A percentile compares a stretch with the other conserved stretches of the same genome.
These are phyloP conservation scores for Cyprinodon tularosa DNA, from an alignment of 2,113 vertebrate species.

Conservation along the genomic window DNA sequence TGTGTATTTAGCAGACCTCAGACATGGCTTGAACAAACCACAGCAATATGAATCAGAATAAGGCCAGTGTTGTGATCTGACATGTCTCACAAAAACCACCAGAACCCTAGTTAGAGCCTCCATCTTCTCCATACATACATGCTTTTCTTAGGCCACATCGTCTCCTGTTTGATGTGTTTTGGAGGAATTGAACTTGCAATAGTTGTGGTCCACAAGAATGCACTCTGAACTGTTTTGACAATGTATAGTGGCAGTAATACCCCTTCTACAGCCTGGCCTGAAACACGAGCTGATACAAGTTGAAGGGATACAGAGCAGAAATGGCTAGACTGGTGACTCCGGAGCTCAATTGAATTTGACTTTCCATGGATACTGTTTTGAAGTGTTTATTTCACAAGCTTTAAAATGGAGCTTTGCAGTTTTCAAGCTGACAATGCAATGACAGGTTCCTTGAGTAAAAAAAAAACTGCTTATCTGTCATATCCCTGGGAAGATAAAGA, in stretches of 20 bases:
- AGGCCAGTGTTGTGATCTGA: conserved; percentile 31
- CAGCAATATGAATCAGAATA: conserved; percentile 39
- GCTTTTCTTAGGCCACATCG: conserved; percentile 28
- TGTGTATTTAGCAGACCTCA: conserved; percentile 47
- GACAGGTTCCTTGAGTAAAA: conserved; percentile 11
- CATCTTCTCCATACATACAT: conserved; percentile 10
- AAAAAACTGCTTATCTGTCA: conserved; percentile 36
- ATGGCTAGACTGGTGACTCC: background rate
- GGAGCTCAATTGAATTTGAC: background rate
- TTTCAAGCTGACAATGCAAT: conserved; percentile 18
- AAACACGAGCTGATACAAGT: conserved; percentile 37
- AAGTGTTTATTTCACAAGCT: conserved; percentile 18
- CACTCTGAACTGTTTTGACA: conserved; percentile 35
- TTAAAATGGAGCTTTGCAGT: conserved; percentile 4
- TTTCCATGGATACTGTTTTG: conserved; percentile 10
- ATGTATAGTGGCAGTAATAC: conserved; percentile 59
- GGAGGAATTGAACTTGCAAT: conserved; percentile 35
- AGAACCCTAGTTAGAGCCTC: conserved; percentile 26
- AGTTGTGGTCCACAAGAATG: conserved; percentile 56
- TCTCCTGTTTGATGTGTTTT: conserved; percentile 49
- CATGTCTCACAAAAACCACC: conserved; percentile 39
- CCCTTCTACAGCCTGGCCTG: conserved; percentile 23
- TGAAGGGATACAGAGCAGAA: conserved; percentile 14
- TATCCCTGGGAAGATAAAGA: background rate
- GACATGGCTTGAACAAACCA: conserved; percentile 49